Conservation (phyloP, 2,888 invertebrate genomes). For the Calameuta filiformis region DNA sequence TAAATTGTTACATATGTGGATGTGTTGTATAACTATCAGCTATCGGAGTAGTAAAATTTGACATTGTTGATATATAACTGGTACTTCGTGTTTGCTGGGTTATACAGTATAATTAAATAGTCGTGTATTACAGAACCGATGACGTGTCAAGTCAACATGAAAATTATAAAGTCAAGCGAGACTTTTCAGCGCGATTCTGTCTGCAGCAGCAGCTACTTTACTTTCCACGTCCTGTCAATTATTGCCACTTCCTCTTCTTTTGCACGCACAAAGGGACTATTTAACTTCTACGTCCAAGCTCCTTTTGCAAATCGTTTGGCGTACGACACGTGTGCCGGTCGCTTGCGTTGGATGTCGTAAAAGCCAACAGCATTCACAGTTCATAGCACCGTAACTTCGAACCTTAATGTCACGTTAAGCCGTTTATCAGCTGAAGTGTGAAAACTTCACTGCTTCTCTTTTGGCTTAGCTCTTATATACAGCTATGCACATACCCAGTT, state of each 20-base stretch:
- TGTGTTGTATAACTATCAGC: neutral
- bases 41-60: neutral
- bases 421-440: constrained; percentile 53
- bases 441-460: constrained; percentile 37
- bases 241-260: neutral
- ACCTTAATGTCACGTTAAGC: constrained; percentile 37
- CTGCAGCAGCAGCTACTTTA: neutral
- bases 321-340: neutral
- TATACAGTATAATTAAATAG: neutral
- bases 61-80: neutral
- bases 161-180: neutral
- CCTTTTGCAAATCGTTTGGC: neutral
- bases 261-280: neutral
- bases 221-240: neutral
- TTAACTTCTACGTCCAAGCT: neutral
- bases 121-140: neutral
- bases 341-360: constrained; percentile 39
- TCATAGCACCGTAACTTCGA: constrained; percentile 43
- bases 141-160: neutral
- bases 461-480: neutral
- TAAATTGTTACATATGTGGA: neutral
- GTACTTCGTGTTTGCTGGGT: neutral
- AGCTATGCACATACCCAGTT: neutral
- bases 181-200: neutral
- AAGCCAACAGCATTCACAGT: constrained; percentile 41